These are phyloP conservation scores for Hyphantria cunea DNA, from an alignment of 1,140 invertebrate species.

Conservation along the genomic window DNA sequence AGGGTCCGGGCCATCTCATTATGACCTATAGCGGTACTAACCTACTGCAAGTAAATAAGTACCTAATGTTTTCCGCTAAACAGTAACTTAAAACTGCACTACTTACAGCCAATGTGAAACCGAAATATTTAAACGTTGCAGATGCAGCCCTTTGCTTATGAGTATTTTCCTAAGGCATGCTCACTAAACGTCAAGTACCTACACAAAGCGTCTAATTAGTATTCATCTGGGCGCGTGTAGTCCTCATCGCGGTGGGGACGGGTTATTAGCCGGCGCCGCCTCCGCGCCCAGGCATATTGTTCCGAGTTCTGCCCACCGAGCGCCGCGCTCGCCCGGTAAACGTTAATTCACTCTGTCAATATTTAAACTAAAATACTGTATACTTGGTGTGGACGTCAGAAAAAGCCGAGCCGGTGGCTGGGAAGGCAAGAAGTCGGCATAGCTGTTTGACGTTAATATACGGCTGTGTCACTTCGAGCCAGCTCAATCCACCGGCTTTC, in stretches of 20 bases:
- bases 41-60: constrained; percentile 28
- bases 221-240: constrained; percentile 80
- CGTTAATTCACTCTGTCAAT: constrained; percentile 72
- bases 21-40: too few species aligned
- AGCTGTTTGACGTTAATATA: constrained; percentile 84
- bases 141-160: constrained; percentile 27
- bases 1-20: too few species aligned
- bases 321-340: constrained; percentile 66
- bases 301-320: constrained; percentile 74
- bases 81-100: neutral
- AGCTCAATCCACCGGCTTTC: constrained; percentile 82
- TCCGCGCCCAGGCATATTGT: constrained; percentile 80
- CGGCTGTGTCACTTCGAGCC: constrained; percentile 86
- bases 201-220: constrained; percentile 77
- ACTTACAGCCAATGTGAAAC: constrained; percentile 6
- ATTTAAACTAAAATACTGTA: constrained; percentile 62
- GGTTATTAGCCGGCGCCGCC: constrained; percentile 80
- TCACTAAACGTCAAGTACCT: constrained; percentile 70
- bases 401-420: constrained; percentile 77
- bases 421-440: constrained; percentile 87
- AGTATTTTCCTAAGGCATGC: constrained; percentile 38
- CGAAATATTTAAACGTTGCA: constrained; percentile 7
- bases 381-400: constrained; percentile 44
- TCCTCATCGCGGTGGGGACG: constrained; percentile 79
- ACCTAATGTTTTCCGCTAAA: constrained; percentile 27